A percentile compares a stretch with the other conserved stretches of the same genome.
These are phyloP conservation scores for Nibea coibor DNA, from an alignment of 2,113 vertebrate genomes.

Conservation along the genomic window DNA sequence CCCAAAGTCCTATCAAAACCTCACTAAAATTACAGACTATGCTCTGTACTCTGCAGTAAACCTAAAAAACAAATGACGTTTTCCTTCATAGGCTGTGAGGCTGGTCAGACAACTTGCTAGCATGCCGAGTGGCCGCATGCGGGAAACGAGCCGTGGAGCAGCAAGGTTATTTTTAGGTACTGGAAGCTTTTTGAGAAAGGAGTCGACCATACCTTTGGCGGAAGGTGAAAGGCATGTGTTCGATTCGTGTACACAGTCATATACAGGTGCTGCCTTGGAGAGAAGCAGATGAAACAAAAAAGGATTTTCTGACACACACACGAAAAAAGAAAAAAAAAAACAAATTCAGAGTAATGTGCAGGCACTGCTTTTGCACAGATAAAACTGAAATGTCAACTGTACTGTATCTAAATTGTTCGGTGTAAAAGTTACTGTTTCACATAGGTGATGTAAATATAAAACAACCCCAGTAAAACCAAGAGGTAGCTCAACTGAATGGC, in stretches of 20 bases:
- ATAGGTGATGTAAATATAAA: conserved; percentile 71
- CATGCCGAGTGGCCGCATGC: conserved; percentile 46
- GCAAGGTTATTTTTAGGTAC: conserved; percentile 65
- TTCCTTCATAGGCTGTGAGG: conserved; percentile 75
- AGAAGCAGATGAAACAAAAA: conserved; percentile 47
- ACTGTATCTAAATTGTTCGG: conserved; percentile 63
- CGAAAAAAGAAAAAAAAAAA: conserved; percentile 19
- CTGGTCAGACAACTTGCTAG: conserved; percentile 52
- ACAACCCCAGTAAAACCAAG: conserved; percentile 76
- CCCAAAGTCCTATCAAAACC: conserved; percentile 56
- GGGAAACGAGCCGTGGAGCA: conserved; percentile 52
- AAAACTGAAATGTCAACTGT: conserved; percentile 56
- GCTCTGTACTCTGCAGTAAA: conserved; percentile 57
- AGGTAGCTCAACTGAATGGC: conserved; percentile 83
- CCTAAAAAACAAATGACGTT: conserved; percentile 44
- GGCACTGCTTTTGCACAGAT: conserved; percentile 73
- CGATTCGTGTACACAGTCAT: conserved; percentile 63
- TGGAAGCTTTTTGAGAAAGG: conserved; percentile 73
- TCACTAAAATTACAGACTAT: conserved; percentile 60
- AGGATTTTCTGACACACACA: conserved; percentile 27
- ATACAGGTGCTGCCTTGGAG: conserved; percentile 67
- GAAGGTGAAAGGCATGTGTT: conserved; percentile 72
- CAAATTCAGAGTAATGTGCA: conserved; percentile 63
- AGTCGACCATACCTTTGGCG: conserved; percentile 79
- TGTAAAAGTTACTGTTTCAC: conserved; percentile 70